Evolutionary conservation across 2,113 vertebrate species (phyloP).

Genomic region (Piaya cayana): DNA sequence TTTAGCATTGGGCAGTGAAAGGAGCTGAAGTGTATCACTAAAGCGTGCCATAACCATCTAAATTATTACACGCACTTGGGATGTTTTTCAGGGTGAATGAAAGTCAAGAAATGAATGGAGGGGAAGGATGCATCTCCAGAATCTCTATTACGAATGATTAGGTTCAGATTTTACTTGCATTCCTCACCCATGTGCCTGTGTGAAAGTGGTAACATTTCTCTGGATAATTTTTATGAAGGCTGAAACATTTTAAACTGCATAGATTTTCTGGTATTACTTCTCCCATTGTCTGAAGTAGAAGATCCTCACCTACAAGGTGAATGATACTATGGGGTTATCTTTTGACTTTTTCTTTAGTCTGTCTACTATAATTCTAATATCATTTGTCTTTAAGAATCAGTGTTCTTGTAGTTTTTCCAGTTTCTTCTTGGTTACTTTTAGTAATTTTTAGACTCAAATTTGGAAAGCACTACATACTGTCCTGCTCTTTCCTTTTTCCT

Average conservation of each 20-base stretch:
- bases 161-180: not conserved
- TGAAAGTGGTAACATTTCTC: not conserved
- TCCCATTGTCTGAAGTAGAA: not conserved
- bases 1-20: not conserved
- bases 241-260: not conserved
- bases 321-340: not conserved
- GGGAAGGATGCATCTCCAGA: not conserved
- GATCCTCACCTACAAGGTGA: not conserved
- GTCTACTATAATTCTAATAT: not conserved
- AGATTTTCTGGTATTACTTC: not conserved
- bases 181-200: not conserved
- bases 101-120: not conserved
- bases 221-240: not conserved
- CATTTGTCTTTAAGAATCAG: not conserved
- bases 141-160: not conserved
- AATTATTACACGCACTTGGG: not conserved
- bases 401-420: not conserved
- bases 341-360: not conserved
- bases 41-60: not conserved
- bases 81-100: not conserved
- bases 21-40: not conserved
- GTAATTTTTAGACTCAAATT: not conserved
- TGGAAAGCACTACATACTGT: not conserved
- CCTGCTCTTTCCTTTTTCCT: not conserved
- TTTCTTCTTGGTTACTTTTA: not conserved